These are phyloP conservation scores for Exaiptasia diaphana DNA, from an alignment of 64 coral and sea anemone genomes.

Conservation along the genomic window DNA sequence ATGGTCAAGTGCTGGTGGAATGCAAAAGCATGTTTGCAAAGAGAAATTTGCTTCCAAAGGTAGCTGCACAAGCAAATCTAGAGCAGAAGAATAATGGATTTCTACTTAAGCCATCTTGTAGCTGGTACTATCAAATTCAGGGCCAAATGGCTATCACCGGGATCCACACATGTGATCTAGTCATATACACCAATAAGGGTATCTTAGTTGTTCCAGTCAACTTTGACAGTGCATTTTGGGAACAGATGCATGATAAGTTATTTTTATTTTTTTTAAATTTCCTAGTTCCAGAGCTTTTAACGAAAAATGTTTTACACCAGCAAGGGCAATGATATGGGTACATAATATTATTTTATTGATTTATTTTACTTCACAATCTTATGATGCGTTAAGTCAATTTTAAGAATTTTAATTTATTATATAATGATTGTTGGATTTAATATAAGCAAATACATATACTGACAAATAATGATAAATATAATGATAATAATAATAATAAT, in stretches of 20 bases:
- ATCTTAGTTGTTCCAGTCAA: constrained; percentile 18
- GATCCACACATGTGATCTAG: not conserved
- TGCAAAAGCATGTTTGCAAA: constrained; percentile 39
- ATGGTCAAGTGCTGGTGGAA: constrained; percentile 1
- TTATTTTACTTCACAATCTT: not conserved
- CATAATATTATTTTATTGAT: not conserved
- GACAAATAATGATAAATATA: no score
- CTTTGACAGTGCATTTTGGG: constrained; percentile 13
- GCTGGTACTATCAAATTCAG: constrained; percentile 49
- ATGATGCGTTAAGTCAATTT: not conserved
- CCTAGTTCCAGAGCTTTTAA: constrained; percentile 1
- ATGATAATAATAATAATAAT: no score
- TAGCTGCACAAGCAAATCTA: constrained; percentile 6
- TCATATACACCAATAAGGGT: constrained; percentile 43
- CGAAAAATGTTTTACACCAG: not conserved
- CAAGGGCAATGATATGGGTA: not conserved
- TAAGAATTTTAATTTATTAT: not conserved
- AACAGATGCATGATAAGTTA: constrained; percentile 2
- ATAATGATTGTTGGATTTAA: no score
- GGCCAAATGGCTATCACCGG: constrained; percentile 9
- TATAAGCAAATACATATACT: no score
- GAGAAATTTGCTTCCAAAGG: constrained; percentile 4
- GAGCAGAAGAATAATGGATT: not conserved
- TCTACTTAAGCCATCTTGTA: constrained; percentile 2
- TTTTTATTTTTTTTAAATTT: not conserved